phyloP scores from a whole-genome alignment of 2,113 vertebrate genomes.

The Salvelinus sp. region DNA sequence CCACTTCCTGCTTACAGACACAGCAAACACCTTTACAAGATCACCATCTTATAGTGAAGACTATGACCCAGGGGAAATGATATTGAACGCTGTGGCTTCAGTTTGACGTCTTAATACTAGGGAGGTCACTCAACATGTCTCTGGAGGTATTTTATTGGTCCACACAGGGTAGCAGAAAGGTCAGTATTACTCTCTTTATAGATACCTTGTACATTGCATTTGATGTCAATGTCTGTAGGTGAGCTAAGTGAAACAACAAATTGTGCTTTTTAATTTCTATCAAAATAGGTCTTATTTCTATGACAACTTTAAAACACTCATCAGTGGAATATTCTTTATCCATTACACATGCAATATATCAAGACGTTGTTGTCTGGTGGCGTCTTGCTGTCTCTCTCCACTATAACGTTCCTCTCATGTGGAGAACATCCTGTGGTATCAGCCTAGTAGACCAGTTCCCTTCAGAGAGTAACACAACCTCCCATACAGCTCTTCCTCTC shows the following conservation, averaged over 20 bases:
- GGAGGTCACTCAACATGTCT: neutral
- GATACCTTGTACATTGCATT: neutral
- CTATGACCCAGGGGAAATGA: neutral
- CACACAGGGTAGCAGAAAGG: neutral
- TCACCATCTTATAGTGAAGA: neutral
- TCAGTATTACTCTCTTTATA: neutral
- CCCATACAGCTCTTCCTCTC: too few species aligned
- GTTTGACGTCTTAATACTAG: neutral
- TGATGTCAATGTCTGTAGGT: neutral
- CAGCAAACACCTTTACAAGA: neutral
- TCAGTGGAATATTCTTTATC: too few species aligned
- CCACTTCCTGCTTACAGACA: neutral
- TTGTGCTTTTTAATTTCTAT: constrained; percentile 10
- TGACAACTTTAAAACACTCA: constrained; percentile 1
- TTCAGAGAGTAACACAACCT: neutral
- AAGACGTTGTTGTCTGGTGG: neutral
- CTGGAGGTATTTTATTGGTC: neutral
- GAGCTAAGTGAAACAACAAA: constrained; percentile 2
- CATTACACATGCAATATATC: neutral
- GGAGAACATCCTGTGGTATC: neutral
- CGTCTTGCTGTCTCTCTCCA: neutral
- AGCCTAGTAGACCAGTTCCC: neutral
- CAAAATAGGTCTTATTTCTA: constrained; percentile 16
- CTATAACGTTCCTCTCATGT: neutral
- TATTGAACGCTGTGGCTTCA: neutral